These are phyloP conservation scores for Tenebrio molitor DNA, from an alignment of 1,140 invertebrate species.

Conservation along the genomic window DNA sequence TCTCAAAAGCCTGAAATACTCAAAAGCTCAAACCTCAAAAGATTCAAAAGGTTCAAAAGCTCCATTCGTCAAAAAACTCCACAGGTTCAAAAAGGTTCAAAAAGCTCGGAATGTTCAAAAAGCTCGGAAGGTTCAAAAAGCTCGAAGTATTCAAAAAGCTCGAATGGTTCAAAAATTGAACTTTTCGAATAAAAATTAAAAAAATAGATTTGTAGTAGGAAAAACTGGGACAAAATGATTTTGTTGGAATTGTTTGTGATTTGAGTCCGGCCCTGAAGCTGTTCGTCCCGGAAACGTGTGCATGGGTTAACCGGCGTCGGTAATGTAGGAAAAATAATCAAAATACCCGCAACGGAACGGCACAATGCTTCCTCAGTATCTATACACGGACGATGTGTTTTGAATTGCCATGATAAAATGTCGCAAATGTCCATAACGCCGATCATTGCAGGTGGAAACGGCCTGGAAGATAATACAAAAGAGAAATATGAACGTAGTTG, in stretches of 20 bases:
- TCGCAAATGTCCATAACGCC: constrained; percentile 62
- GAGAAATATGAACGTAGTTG: constrained; percentile 59
- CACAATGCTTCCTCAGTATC: constrained; percentile 45
- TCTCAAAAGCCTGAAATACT: too few species aligned
- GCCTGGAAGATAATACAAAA: constrained; percentile 65
- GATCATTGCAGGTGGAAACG: constrained; percentile 65
- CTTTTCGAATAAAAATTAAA: too few species aligned
- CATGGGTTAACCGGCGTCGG: constrained; percentile 30
- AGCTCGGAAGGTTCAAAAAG: too few species aligned
- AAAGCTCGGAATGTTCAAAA: too few species aligned
- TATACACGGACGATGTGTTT: constrained; percentile 64
- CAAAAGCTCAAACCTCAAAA: too few species aligned
- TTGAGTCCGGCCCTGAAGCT: not conserved
- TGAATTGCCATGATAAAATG: constrained; percentile 65
- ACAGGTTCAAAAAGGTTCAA: too few species aligned
- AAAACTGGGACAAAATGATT: too few species aligned
- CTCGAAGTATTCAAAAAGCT: too few species aligned
- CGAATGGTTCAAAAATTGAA: too few species aligned
- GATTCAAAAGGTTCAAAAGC: too few species aligned
- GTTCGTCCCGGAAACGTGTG: constrained; percentile 10
- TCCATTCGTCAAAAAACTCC: too few species aligned
- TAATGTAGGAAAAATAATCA: constrained; percentile 44
- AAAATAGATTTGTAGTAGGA: too few species aligned
- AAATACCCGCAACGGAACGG: constrained; percentile 41
- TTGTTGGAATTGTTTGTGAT: not conserved